A percentile compares a stretch with the other conserved stretches of the same genome.
phyloP scores from a whole-genome alignment of 1,140 invertebrate genomes.

The Trichogramma pretiosum region DNA sequence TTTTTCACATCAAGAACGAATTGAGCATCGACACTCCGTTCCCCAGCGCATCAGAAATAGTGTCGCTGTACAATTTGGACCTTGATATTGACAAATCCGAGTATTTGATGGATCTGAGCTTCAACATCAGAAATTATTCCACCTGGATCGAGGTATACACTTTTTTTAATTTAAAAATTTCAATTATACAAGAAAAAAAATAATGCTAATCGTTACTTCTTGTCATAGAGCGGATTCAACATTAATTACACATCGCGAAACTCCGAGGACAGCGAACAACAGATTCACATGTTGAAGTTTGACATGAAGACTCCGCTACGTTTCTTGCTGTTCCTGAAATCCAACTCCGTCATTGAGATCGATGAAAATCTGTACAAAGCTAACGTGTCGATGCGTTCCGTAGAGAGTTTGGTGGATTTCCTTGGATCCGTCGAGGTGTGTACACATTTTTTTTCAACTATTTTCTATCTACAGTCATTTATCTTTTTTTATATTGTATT shows the following conservation, averaged over 20 bases:
- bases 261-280: constrained; percentile 37
- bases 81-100: constrained; percentile 46
- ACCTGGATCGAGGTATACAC: constrained; percentile 48
- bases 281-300: constrained; percentile 41
- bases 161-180: constrained; percentile 6
- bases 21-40: constrained; percentile 58
- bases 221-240: constrained; percentile 36
- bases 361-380: constrained; percentile 47
- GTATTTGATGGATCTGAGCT: constrained; percentile 47
- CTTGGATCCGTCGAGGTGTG: constrained; percentile 44
- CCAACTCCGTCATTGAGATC: constrained; percentile 41
- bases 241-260: constrained; percentile 45
- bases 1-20: constrained; percentile 58
- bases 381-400: constrained; percentile 41
- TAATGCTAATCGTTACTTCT: no score
- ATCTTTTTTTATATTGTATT: constrained; percentile 4
- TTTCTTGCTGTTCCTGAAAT: constrained; percentile 42
- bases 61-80: constrained; percentile 52
- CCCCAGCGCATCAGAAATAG: constrained; percentile 47
- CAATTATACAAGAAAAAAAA: background rate
- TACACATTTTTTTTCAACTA: constrained; percentile 1
- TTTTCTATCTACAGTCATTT: constrained; percentile 4
- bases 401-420: constrained; percentile 40
- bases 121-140: constrained; percentile 46
- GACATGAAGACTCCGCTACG: constrained; percentile 49